Conservation (phyloP, 1,140 invertebrate species). For the Medauroidea extradentata region DNA sequence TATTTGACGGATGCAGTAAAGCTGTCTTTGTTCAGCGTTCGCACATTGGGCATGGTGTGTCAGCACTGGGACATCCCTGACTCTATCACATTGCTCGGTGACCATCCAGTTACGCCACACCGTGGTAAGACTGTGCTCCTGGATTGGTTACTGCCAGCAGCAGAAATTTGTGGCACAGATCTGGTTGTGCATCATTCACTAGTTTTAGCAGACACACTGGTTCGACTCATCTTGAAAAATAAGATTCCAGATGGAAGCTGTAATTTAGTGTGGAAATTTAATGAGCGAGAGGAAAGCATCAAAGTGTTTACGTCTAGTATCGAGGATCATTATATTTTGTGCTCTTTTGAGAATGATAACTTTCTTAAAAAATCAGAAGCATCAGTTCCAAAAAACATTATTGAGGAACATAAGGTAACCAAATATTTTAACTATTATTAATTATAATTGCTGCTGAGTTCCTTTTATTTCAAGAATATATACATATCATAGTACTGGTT, state of each 20-base stretch:
- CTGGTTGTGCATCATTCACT: not conserved
- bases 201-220: not conserved
- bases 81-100: not conserved
- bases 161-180: too few species aligned
- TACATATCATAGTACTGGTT: too few species aligned
- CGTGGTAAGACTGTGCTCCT: not conserved
- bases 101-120: not conserved
- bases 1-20: conserved; percentile 41
- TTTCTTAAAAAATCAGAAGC: not conserved
- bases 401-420: too few species aligned
- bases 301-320: not conserved
- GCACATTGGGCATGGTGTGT: conserved; percentile 31
- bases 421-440: too few species aligned
- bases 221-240: not conserved
- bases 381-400: too few species aligned
- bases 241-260: not conserved
- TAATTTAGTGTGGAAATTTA: too few species aligned
- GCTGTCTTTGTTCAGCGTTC: conserved; percentile 37
- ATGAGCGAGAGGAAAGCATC: not conserved
- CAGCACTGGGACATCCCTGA: not conserved
- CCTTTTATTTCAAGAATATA: too few species aligned
- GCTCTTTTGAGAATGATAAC: conserved; percentile 1
- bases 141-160: not conserved
- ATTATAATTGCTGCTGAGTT: too few species aligned
- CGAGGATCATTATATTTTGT: conserved; percentile 8